Percentiles rank a stretch among this genome's conserved stretches.
Evolutionary conservation across 2,888 invertebrate species (phyloP).

Genomic region (Catonia carolina): DNA sequence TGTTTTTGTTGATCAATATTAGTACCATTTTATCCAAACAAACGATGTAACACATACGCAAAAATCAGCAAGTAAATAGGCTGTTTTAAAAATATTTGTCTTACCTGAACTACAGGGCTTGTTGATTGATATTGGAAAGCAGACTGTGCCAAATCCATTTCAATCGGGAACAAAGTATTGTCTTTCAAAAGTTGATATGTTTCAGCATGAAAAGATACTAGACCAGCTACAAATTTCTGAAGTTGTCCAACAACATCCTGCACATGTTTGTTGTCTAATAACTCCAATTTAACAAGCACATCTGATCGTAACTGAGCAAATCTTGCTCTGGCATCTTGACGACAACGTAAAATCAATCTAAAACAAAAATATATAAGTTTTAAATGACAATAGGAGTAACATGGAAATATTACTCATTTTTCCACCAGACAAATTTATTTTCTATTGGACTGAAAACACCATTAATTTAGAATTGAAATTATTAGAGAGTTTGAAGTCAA

Average conservation of each 20-base stretch:
- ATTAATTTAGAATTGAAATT: too few relatives aligned
- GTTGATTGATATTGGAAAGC: slow-evolving; percentile 80
- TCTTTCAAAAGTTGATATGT: slow-evolving; percentile 70
- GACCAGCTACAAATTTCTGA: slow-evolving; percentile 47
- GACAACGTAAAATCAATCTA: slow-evolving; percentile 85
- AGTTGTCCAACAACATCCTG: slow-evolving; percentile 87
- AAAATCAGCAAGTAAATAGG: too few relatives aligned
- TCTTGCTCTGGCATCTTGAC: slow-evolving; percentile 84
- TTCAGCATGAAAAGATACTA: slow-evolving; percentile 68
- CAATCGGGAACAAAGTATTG: slow-evolving; percentile 84
- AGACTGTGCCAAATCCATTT: slow-evolving; percentile 86
- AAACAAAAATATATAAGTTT: slow-evolving; percentile 26
- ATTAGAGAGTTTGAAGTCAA: too few relatives aligned
- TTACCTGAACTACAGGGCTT: slow-evolving; percentile 21
- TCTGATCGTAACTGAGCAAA: slow-evolving; percentile 81
- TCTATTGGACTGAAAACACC: too few relatives aligned
- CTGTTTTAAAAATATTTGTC: too few relatives aligned
- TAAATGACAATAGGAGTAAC: not conserved
- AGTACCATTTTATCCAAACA: too few relatives aligned
- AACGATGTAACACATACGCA: too few relatives aligned
- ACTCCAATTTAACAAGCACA: slow-evolving; percentile 93
- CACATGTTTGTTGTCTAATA: slow-evolving; percentile 96
- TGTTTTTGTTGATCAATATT: too few relatives aligned
- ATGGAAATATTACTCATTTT: too few relatives aligned
- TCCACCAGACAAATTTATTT: too few relatives aligned